Evolutionary conservation across 2,888 invertebrate genomes (phyloP), one percentile per base, ranked within the genome.

Genomic region (Malthinus flaveolus): DNA sequence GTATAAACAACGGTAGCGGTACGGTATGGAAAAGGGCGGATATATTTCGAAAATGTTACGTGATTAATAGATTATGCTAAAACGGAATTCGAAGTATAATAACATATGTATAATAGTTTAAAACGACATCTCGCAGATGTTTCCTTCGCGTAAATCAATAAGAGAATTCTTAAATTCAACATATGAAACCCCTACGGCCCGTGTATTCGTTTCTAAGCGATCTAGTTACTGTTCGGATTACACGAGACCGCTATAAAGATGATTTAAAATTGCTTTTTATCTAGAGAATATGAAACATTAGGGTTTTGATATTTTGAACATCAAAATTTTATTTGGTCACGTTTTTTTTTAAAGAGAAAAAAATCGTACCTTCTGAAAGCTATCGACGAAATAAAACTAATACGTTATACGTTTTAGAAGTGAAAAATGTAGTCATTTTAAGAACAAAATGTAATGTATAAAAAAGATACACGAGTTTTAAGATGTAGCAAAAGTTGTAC

Each of bases 221-320:
- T 50, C 50, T 50, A 50, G 50, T 50, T 53, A 47, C 53, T 46
- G 46, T 37, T 53, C 32, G 37, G 53, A 53, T 53, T 53, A 53
- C 53, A 51, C 32, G 32, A 44, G 42, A 13, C 46, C 10, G 15
- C 46, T 45, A 52, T 52, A 52, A 52, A 52, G 35, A 52, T 52
- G 44, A 52, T 52, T 52, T 52, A 52, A 45, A 52, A 52, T 52
- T 52, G 35, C 23, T 46, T 52, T 52, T 52, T 52, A 52, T 52
- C 46, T 36, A 42, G 37, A 50, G 39, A 50, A 50, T 50, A 50
- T 37, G 13, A 31, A 39, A 37, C 49, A 13, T 9, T 34, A 34
- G 48, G 34, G 34, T 33, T 48, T 42, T 32, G 32, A 31, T 37
- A 32, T 36, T 39, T 50, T 37, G 12, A 50, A 37, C 49, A 50